Base-by-base conservation (phyloP, 64 coral and sea anemone species). In the Hydrozoanthus tunicans region DNA sequence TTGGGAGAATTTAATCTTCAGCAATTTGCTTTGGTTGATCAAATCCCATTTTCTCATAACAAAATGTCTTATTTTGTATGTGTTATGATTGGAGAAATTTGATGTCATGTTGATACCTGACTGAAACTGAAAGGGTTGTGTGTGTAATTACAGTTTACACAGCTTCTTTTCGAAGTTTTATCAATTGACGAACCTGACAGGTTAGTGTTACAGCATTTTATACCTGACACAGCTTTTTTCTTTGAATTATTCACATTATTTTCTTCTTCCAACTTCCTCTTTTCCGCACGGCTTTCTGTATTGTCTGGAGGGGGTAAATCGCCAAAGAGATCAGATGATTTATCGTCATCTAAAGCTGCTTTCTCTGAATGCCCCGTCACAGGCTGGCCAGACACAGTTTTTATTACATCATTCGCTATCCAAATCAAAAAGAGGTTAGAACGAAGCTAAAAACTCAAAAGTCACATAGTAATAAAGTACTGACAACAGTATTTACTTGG, bases 401-500 rank as follows among this genome's bases (percentile, higher is more conserved):
- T 26, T 4, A 10, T 9, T 9, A 73, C 83, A 86, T 58, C 73
- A 57, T 54, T 69, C 73, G 68, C 4, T 59, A 13, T 24, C 25
- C 32, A 54, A 68, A 57, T 8, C 24, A 56, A 58, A 57, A 11
- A 27, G 20, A 86, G 52, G 15, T 60, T 58, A 64, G 23, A 5
- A 82, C 51, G 11, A 82, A 27, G 4, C 23, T 5, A 6, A 26
- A 63, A 64, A 53, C 7, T 5, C 3, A 14, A 82, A 43, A 17
- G 24, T 65, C 11, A 62, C 32, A 15, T 64, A 6, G 5, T 15
- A 4, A 53, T 9, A 58, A 88, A 60, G 27, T 9, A 12, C 1
- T 8, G 55, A 58, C 7, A 17, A 72, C 57, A 51, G 6, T 62
- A 86, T 52, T 82, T 95, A 95, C 93, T 63, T 81, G 93, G 93